Evolutionary conservation across 2,113 vertebrate genomes (phyloP).

Genomic region (Scomber colias): DNA sequence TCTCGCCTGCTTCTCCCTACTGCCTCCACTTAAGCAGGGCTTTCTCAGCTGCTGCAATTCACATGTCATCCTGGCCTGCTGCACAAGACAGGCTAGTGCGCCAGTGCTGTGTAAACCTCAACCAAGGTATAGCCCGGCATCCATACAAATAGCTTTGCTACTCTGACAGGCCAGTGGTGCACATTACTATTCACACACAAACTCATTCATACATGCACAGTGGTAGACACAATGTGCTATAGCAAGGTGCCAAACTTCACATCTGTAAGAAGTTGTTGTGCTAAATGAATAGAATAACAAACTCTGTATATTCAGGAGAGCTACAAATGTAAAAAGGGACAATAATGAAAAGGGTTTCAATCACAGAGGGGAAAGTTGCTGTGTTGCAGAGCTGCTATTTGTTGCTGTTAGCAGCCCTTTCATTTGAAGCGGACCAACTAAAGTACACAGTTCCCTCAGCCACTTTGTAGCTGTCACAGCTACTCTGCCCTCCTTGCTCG

Average conservation of each 20-base stretch:
- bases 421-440: constrained; percentile 71
- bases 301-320: constrained; percentile 40
- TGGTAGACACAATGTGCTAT: constrained; percentile 30
- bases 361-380: constrained; percentile 68
- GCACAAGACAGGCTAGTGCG: constrained; percentile 72
- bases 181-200: constrained; percentile 62
- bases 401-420: constrained; percentile 74
- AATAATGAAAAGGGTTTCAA: constrained; percentile 67
- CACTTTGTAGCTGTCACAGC: constrained; percentile 79
- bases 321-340: constrained; percentile 58
- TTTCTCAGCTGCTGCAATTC: constrained; percentile 79
- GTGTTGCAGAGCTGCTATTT: constrained; percentile 71
- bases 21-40: constrained; percentile 78
- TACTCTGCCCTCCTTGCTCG: constrained; percentile 58
- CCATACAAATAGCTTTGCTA: constrained; percentile 71
- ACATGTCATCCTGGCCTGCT: constrained; percentile 79
- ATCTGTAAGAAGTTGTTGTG: constrained; percentile 29
- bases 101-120: constrained; percentile 64
- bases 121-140: constrained; percentile 59
- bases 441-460: constrained; percentile 78
- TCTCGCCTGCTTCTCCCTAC: constrained; percentile 73
- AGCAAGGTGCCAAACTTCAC: constrained; percentile 51
- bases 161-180: constrained; percentile 68
- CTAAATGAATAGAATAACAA: constrained; percentile 58
- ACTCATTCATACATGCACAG: constrained; percentile 33